A percentile compares a stretch with the other conserved stretches of the same genome.
These are phyloP conservation scores for Prunella strophiata DNA, from an alignment of 2,797 vertebrate genomes.

Conservation along the genomic window DNA sequence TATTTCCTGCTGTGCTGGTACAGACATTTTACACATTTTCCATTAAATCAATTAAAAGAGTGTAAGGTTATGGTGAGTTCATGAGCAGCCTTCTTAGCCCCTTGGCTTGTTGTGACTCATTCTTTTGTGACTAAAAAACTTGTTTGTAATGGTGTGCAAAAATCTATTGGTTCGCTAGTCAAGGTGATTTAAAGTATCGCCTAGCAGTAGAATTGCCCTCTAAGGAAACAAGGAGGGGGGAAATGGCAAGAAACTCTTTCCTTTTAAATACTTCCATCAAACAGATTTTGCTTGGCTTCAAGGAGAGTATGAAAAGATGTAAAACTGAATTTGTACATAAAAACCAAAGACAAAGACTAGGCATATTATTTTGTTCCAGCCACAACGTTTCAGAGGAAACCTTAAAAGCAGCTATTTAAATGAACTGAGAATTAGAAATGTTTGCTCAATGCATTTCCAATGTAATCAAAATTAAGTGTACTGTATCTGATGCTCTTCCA, in stretches of 20 bases:
- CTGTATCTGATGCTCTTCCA: background rate
- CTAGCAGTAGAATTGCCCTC: background rate
- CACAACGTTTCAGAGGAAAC: background rate
- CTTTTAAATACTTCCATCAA: background rate
- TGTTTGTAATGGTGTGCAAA: background rate
- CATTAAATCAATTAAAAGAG: slow-evolving; percentile 6
- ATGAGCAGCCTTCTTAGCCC: background rate
- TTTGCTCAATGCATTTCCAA: background rate
- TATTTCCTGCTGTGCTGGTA: background rate
- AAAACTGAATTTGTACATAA: background rate
- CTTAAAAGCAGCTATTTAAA: background rate
- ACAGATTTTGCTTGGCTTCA: background rate
- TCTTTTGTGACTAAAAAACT: slow-evolving; percentile 1
- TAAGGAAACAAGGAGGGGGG: background rate
- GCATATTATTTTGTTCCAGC: background rate
- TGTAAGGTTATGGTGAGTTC: background rate
- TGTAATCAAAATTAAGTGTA: background rate
- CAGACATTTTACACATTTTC: background rate
- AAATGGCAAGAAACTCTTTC: background rate
- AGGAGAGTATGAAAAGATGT: background rate
- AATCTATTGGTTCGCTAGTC: slow-evolving; percentile 6
- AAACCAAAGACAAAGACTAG: background rate
- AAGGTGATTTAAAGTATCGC: slow-evolving; percentile 23
- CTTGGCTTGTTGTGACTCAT: slow-evolving; percentile 11
- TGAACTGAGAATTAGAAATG: background rate